These are phyloP conservation scores for Eristalis intricaria DNA, from an alignment of 2,888 invertebrate species.

Conservation along the genomic window DNA sequence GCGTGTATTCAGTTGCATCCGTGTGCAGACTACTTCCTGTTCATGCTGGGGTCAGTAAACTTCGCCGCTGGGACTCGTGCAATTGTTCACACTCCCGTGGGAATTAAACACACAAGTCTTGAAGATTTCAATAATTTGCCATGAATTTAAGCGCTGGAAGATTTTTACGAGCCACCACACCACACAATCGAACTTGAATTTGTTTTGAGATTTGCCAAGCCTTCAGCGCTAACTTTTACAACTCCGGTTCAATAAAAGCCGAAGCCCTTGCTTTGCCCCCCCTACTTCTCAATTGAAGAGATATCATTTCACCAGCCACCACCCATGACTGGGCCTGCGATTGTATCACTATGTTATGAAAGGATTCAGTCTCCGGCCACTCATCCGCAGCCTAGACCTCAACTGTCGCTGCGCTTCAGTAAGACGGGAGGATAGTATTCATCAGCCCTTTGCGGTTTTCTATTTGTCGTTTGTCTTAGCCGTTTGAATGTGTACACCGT, in stretches of 20 bases:
- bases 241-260: conserved; percentile 53
- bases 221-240: conserved; percentile 30
- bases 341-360: conserved; percentile 51
- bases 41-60: too few species aligned
- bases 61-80: neutral
- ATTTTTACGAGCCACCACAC: neutral
- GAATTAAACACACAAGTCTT: neutral
- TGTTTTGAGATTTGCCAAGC: neutral
- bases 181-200: neutral
- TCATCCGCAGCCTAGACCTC: conserved; percentile 34
- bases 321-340: conserved; percentile 30
- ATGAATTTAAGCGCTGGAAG: neutral
- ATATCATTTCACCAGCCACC: conserved; percentile 62
- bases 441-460: conserved; percentile 59
- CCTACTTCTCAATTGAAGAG: neutral
- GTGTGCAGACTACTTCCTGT: too few species aligned
- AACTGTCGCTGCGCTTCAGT: conserved; percentile 33
- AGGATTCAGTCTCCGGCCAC: conserved; percentile 23
- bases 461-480: conserved; percentile 59
- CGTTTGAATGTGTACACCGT: conserved; percentile 36
- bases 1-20: too few species aligned
- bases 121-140: neutral
- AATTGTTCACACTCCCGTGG: neutral
- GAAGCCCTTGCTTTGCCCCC: neutral
- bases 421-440: conserved; percentile 38